Conservation (phyloP, 2,797 vertebrate genomes). For the Philypnodon macrostomus region DNA sequence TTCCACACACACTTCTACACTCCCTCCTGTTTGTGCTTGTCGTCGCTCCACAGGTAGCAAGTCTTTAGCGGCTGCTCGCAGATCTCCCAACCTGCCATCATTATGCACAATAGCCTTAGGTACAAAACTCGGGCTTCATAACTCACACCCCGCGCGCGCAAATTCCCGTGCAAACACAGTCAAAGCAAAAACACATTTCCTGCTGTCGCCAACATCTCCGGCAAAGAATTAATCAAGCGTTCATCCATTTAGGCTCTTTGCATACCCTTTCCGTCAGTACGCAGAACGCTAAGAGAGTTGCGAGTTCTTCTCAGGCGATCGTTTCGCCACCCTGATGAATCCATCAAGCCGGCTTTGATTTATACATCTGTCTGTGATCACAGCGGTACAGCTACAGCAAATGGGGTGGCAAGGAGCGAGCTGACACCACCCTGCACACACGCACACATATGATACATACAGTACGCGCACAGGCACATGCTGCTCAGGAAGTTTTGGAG, state of each 20-base stretch:
- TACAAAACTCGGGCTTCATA: constrained; percentile 88
- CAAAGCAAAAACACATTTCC: constrained; percentile 96
- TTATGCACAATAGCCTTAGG: constrained; percentile 89
- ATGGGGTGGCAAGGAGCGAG: constrained; percentile 96
- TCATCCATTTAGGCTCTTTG: constrained; percentile 99
- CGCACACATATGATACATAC: constrained; percentile 49
- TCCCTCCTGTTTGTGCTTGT: constrained; percentile 53
- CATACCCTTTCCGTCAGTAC: constrained; percentile 99
- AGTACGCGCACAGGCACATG: constrained; percentile 39
- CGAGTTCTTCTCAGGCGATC: constrained; percentile 87
- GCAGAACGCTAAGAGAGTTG: constrained; percentile 92
- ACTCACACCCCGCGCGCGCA: constrained; percentile 85
- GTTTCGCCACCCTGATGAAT: constrained; percentile 96
- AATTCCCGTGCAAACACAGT: constrained; percentile 92
- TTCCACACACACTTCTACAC: constrained; percentile 3
- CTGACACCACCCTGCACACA: constrained; percentile 75
- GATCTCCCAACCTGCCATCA: constrained; percentile 78
- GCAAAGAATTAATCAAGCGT: constrained; percentile 99
- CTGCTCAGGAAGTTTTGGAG: constrained; percentile 64
- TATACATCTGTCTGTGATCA: constrained; percentile 99
- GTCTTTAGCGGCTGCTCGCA: constrained; percentile 76
- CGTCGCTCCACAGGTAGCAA: constrained; percentile 78
- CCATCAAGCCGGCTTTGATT: constrained; percentile 99
- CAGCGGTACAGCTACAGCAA: constrained; percentile 99
- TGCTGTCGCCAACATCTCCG: constrained; percentile 97